Conservation (phyloP, 2,113 vertebrate species). For the Syngnathoides biaculeatus region DNA sequence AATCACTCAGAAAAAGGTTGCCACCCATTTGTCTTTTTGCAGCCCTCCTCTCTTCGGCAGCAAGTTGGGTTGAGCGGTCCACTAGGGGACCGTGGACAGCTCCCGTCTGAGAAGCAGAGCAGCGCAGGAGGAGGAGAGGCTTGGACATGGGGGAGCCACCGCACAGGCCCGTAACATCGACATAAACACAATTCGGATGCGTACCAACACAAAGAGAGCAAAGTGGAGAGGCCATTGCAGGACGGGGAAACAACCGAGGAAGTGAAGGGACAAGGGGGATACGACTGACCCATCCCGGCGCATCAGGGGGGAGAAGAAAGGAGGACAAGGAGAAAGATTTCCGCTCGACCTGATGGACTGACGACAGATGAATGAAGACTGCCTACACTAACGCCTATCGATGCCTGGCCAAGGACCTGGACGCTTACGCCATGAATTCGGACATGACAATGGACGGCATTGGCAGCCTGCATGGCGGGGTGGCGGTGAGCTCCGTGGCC, state of each 20-base stretch:
- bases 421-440: constrained; percentile 92
- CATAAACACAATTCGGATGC: constrained; percentile 52
- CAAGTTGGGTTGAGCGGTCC: constrained; percentile 76
- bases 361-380: constrained; percentile 89
- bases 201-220: constrained; percentile 40
- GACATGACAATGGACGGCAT: constrained; percentile 93
- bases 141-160: constrained; percentile 82
- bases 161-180: constrained; percentile 79
- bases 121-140: constrained; percentile 82
- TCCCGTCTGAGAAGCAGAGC: constrained; percentile 77
- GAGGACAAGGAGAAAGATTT: constrained; percentile 47
- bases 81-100: constrained; percentile 83
- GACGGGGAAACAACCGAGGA: constrained; percentile 34
- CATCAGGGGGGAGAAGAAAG: constrained; percentile 36
- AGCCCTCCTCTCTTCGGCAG: constrained; percentile 58
- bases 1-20: constrained; percentile 11
- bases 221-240: constrained; percentile 66
- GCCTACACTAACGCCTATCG: constrained; percentile 87
- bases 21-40: constrained; percentile 28
- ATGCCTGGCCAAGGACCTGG: constrained; percentile 92
- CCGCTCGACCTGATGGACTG: constrained; percentile 79
- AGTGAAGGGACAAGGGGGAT: constrained; percentile 28
- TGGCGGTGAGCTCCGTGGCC: constrained; percentile 64
- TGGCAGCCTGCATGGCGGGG: constrained; percentile 84
- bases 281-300: constrained; percentile 64